These are phyloP conservation scores for Promerops cafer DNA, from an alignment of 2,113 vertebrate genomes.

Conservation along the genomic window DNA sequence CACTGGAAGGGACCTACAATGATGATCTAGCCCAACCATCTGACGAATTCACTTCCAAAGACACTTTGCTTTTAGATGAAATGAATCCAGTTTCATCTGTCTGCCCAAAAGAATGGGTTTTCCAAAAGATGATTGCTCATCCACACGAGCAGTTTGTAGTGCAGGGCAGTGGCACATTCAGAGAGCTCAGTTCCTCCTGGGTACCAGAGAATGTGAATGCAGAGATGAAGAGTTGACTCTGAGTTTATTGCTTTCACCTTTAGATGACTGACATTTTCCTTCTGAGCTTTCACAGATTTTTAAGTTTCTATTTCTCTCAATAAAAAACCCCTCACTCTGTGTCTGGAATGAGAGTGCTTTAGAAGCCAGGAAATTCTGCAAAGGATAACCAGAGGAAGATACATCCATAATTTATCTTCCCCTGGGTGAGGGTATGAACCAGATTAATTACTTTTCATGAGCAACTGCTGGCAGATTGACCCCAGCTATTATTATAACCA, in stretches of 20 bases:
- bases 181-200: not conserved
- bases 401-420: constrained; percentile 40
- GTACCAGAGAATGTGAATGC: not conserved
- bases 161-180: not conserved
- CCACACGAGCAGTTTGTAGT: not conserved
- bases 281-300: not conserved
- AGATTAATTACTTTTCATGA: constrained; percentile 46
- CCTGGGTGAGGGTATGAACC: not conserved
- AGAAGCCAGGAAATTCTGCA: not conserved
- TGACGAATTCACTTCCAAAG: not conserved
- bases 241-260: not conserved
- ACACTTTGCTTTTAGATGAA: not conserved
- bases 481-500: constrained; percentile 28
- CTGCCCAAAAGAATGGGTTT: not conserved
- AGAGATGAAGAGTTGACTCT: not conserved
- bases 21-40: too few species aligned
- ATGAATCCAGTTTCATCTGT: not conserved
- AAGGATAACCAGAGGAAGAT: not conserved
- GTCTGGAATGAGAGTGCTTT: not conserved
- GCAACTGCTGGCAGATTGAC: not conserved
- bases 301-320: not conserved
- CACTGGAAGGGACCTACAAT: not conserved
- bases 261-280: not conserved
- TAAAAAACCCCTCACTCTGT: not conserved
- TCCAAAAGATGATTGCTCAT: not conserved